Evolutionary conservation across 2,797 vertebrate species (phyloP).

Genomic region (Carcharodon carcharias): DNA sequence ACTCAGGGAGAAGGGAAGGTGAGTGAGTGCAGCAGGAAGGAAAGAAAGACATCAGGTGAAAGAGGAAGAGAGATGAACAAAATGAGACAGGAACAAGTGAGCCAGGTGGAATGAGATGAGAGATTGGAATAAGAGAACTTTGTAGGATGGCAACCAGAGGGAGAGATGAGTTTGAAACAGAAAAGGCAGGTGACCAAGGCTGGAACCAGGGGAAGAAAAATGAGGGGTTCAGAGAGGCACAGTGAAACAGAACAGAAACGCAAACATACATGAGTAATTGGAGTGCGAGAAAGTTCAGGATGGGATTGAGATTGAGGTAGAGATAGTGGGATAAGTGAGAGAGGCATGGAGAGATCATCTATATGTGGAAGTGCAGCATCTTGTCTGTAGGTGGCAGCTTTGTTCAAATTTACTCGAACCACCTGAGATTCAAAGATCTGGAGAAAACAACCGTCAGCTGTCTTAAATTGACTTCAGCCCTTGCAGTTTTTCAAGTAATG

Average conservation of each 20-base stretch:
- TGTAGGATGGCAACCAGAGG: background rate
- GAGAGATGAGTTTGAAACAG: background rate
- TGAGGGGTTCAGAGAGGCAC: background rate
- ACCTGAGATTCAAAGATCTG: background rate
- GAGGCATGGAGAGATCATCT: background rate
- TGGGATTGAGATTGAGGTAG: background rate
- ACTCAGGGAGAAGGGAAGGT: background rate
- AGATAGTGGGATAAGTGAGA: background rate
- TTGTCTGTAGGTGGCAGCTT: conserved; percentile 11
- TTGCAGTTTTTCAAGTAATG: background rate
- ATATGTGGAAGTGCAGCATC: background rate
- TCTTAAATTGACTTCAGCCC: conserved; percentile 1
- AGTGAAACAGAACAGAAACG: background rate
- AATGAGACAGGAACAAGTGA: background rate
- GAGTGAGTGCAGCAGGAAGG: background rate
- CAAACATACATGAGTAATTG: background rate
- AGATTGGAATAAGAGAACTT: background rate
- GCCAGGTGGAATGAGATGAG: background rate
- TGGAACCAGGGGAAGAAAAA: too few relatives aligned
- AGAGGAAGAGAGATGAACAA: background rate
- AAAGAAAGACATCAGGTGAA: background rate
- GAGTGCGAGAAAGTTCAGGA: background rate
- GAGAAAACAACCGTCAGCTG: conserved; percentile 15
- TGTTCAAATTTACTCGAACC: background rate
- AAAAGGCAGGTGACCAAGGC: background rate